Base-by-base conservation (phyloP, 1,140 invertebrate genomes). In the Ditylenchus dipsaci region DNA sequence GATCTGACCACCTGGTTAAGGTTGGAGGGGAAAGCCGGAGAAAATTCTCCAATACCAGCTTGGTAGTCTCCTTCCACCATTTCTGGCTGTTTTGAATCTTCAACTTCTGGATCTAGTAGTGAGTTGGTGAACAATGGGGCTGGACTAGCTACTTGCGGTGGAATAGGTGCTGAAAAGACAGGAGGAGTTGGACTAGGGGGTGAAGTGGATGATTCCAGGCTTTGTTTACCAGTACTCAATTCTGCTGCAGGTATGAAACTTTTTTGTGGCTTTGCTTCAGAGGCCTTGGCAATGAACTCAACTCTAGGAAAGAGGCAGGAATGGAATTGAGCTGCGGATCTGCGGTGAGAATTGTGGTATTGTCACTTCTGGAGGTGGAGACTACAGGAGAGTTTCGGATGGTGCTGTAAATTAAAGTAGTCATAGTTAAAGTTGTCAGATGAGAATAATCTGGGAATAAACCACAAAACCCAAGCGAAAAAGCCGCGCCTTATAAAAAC, bases 51-150 rank as follows among this genome's bases (percentile, higher is more conserved):
- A 7, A 53, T 3, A 38, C 33, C 33, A 21, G 49, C 15, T 53
- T 53, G 49, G 23, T 53, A 53, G 23, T 53, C 49, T 21, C 49
- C 49, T 53, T 53, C 49, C n/a, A 53, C 49, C 49, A 53, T 53
- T 19, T 21, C 23, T 7, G 49, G 3, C 23, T 53, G 49, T 53
- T 21, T 26, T n/a, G n/a, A n/a, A 8, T 53, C n/a, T 53, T 53
- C 49, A 7, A 45, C 43, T 11, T n/a, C 43, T 13, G 43, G n/a
- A 45, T 53, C n/a, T 53, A 21, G n/a, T 17, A 53, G 15, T 53
- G 49, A 19, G 15, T 53, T 53, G 23, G 49, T 26, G 15, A 5
- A 17, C 3, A 19, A 15, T 7, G n/a, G 49, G n/a, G n/a, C 49
- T 19, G 15, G 23, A 53, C 49, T 8, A 21, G 49, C n/a, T 15